Base-by-base conservation (phyloP, 37 sponge, comb jelly and placozoan genomes). In the Beroe ovata region DNA sequence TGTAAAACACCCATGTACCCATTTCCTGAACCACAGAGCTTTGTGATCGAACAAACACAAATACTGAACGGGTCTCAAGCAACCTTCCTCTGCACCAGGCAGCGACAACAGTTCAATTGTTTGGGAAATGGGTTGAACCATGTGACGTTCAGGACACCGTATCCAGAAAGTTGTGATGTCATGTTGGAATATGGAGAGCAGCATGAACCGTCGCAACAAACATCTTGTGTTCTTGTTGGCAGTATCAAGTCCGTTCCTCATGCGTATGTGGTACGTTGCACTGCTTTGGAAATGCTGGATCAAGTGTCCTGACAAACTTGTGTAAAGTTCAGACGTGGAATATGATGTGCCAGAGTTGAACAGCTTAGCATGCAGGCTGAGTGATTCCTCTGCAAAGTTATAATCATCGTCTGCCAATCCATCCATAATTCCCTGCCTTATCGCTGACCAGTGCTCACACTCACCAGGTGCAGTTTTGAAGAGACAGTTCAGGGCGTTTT, bases 351-450 rank as follows among this genome's bases (percentile, higher is more conserved):
- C 69, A 26, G 69, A 66, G 36, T 66, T 66, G 35, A 66, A 66
- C 36, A 66, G 36, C 16, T 66, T 66, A 30, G 69, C 69, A 30
- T 66, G 69, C 18, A 66, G 16, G 16, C 36, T 66, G 8, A 66
- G 69, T 8, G 69, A 66, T 18, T 66, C 36, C 34, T 66, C 69
- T 0, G 69, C 69, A 32, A 66, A 66, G 36, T 66, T 33, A 30
- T 66, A 66, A 18, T 66, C 69, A 34, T 66, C 69, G 16, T 66
- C 69, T 29, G 69, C 69, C 16, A 66, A 30, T 34, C 69, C 69
- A 66, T 66, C 69, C 69, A 66, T 66, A 33, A 66, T 66, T 26
- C 69, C 69, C 69, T 66, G 69, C 2, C 69, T 34, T 66, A 66
- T 66, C 16, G 36, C 69, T 29, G 69, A 30, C 69, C 69, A 66